phyloP scores from a whole-genome alignment of 2,113 vertebrate species.

The Xiphorhynchus elegans region DNA sequence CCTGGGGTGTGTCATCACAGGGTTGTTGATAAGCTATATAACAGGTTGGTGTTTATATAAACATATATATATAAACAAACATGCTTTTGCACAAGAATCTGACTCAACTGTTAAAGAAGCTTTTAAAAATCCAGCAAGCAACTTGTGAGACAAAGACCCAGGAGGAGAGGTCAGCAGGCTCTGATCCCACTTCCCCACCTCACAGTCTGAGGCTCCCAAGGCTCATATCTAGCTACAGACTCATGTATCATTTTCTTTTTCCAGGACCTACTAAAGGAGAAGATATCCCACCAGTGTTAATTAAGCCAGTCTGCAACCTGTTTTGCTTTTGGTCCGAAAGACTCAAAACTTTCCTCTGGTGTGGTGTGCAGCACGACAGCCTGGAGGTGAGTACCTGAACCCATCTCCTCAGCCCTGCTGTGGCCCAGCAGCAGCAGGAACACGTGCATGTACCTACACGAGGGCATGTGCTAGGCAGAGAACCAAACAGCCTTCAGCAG shows the following conservation, averaged over 20 bases:
- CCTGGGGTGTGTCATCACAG: constrained; percentile 64
- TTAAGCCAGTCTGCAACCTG: constrained; percentile 78
- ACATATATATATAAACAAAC: neutral
- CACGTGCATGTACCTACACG: accelerated
- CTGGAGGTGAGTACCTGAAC: constrained; percentile 53
- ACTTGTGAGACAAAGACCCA: accelerated
- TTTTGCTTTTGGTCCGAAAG: constrained; percentile 83
- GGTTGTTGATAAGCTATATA: constrained; percentile 78
- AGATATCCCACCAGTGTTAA: constrained; percentile 76
- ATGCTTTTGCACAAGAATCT: neutral
- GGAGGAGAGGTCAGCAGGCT: neutral
- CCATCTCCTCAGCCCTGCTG: accelerated
- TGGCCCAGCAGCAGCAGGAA: accelerated
- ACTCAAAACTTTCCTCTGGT: constrained; percentile 76
- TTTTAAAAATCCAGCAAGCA: neutral
- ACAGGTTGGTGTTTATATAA: constrained; percentile 73
- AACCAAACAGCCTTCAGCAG: accelerated
- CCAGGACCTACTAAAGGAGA: constrained; percentile 74
- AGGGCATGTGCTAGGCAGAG: accelerated
- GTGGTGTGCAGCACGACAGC: constrained; percentile 70
- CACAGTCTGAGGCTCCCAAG: neutral
- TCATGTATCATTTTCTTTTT: accelerated
- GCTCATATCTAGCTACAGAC: neutral
- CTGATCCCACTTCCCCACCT: accelerated
- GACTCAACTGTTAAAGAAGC: neutral